Percentiles rank a stretch among this genome's conserved stretches.
phyloP scores from a whole-genome alignment of 2,888 invertebrate species.

The Hirtodrosophila alboralis region DNA sequence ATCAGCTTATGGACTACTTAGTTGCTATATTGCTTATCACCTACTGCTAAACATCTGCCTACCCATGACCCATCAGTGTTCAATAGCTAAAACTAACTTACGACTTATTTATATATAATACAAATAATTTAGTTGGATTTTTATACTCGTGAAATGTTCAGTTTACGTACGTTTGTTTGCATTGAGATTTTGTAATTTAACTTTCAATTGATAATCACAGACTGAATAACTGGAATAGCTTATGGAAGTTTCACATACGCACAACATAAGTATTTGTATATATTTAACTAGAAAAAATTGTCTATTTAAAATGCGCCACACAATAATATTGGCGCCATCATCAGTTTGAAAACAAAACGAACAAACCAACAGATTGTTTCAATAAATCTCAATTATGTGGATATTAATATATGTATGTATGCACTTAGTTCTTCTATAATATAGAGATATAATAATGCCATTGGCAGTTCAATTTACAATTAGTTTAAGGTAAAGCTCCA shows the following conservation, averaged over 20 bases:
- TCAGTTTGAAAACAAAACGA: conserved; percentile 16
- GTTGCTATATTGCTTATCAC: conserved; percentile 58
- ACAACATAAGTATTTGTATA: conserved; percentile 34
- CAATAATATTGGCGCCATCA: conserved; percentile 24
- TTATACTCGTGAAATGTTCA: conserved; percentile 63
- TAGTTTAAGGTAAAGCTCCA: conserved; percentile 66
- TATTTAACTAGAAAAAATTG: conserved; percentile 62
- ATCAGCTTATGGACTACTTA: conserved; percentile 53
- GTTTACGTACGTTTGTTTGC: conserved; percentile 60
- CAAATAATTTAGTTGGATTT: conserved; percentile 38
- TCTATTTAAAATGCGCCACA: conserved; percentile 61
- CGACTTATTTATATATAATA: conserved; percentile 21
- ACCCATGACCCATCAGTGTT: conserved; percentile 71
- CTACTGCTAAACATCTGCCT: conserved; percentile 78
- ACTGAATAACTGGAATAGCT: conserved; percentile 73
- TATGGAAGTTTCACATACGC: conserved; percentile 53
- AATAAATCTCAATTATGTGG: conserved; percentile 41
- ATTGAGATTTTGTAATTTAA: conserved; percentile 51
- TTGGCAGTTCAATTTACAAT: conserved; percentile 58
- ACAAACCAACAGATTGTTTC: conserved; percentile 33
- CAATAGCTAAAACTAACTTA: conserved; percentile 31
- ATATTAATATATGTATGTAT: conserved; percentile 9
- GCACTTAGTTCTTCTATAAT: conserved; percentile 25
- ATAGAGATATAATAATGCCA: conserved; percentile 50
- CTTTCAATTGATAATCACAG: conserved; percentile 73